Evolutionary conservation across 2,888 invertebrate genomes (phyloP), one percentile per base, ranked within the genome.

Genomic region (Osedax frankpressi): DNA sequence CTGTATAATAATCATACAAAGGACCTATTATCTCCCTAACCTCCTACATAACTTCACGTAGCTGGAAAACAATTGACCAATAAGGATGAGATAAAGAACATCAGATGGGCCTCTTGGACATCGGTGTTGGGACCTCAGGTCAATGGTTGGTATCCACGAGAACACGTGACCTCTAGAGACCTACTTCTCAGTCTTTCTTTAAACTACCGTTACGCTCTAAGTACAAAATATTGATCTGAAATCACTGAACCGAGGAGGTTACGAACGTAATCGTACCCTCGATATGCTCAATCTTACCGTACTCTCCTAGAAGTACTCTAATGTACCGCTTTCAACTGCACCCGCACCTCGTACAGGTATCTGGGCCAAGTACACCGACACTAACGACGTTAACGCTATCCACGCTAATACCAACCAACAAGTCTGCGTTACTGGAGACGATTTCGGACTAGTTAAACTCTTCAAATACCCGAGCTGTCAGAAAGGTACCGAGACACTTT

Each of bases 281-380:
- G n/a, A n/a, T n/a, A n/a, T n/a, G n/a, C n/a, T n/a, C n/a, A n/a
- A n/a, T n/a, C n/a, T n/a, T n/a, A n/a, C n/a, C n/a, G n/a, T n/a
- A n/a, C n/a, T n/a, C n/a, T n/a, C n/a, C n/a, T n/a, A n/a, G n/a
- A n/a, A n/a, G n/a, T n/a, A n/a, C n/a, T n/a, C n/a, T n/a, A n/a
- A n/a, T n/a, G n/a, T n/a, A n/a, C n/a, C n/a, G n/a, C n/a, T n/a
- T n/a, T n/a, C n/a, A n/a, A n/a, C n/a, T n/a, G n/a, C n/a, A n/a
- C n/a, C n/a, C n/a, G n/a, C n/a, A n/a, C n/a, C 44, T 11, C 44
- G 19, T 19, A 44, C 44, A 44, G 44, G 78, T 0, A 83, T 84
- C 63, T 84, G 84, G 84, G 83, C 82, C 76, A 84, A 84, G 73
- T 84, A 84, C 78, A 82, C 83, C 2, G 83, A 84, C 77, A 84